phyloP scores from a whole-genome alignment of 2,113 vertebrate genomes.

The Misgurnus anguillicaudatus region DNA sequence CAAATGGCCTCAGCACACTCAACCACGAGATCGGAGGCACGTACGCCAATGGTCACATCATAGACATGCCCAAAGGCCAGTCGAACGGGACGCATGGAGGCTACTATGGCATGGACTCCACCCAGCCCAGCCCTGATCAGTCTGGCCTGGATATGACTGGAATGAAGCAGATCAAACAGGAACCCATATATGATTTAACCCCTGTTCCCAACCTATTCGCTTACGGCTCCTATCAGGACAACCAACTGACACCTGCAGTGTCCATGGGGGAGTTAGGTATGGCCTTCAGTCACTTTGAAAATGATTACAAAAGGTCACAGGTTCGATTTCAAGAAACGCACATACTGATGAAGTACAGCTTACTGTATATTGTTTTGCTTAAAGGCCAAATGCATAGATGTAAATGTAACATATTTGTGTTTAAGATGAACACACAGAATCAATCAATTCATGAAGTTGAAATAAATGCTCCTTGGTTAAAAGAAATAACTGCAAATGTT shows the following conservation, averaged over 20 bases:
- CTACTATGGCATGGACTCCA: constrained; percentile 93
- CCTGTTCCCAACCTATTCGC: constrained; percentile 97
- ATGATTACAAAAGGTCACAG: too few relatives aligned
- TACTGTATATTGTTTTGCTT: too few relatives aligned
- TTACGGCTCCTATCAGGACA: constrained; percentile 94
- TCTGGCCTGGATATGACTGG: constrained; percentile 98
- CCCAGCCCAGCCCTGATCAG: constrained; percentile 96
- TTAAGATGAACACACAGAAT: too few relatives aligned
- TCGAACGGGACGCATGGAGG: constrained; percentile 68
- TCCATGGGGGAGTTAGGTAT: constrained; percentile 95
- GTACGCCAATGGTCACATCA: constrained; percentile 90
- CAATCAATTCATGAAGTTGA: too few relatives aligned
- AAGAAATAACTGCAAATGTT: too few relatives aligned
- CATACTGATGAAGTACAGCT: too few relatives aligned
- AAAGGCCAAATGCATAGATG: too few relatives aligned
- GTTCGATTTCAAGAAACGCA: too few relatives aligned
- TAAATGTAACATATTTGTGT: too few relatives aligned
- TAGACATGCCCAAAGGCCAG: constrained; percentile 91
- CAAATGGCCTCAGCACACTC: constrained; percentile 86
- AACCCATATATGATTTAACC: constrained; percentile 97
- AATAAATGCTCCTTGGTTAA: too few relatives aligned
- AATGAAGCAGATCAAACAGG: constrained; percentile 99
- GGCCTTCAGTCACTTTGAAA: background rate
- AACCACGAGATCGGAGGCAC: constrained; percentile 86
- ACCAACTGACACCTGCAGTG: constrained; percentile 86